Conservation (phyloP, 1,140 invertebrate genomes). For the Drosophila repletoides region DNA sequence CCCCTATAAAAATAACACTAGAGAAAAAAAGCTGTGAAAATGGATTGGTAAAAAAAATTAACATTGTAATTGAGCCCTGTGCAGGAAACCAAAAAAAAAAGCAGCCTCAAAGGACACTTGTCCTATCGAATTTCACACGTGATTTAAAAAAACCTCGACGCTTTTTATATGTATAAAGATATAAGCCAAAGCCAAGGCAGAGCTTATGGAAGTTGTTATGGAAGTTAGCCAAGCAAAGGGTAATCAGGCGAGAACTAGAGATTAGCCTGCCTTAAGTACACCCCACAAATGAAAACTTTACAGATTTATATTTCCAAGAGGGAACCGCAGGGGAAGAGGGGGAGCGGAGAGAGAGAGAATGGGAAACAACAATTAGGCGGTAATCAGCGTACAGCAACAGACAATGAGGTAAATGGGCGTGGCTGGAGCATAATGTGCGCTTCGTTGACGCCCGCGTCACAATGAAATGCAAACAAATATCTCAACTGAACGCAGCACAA, state of each 20-base stretch:
- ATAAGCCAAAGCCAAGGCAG: slow-evolving; percentile 3
- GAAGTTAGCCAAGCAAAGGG: slow-evolving; percentile 54
- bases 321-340: not conserved
- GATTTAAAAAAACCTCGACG: slow-evolving; percentile 56
- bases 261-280: slow-evolving; percentile 38
- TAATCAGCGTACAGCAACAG: slow-evolving; percentile 27
- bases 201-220: slow-evolving; percentile 50
- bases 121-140: slow-evolving; percentile 71
- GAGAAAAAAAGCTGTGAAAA: slow-evolving; percentile 20
- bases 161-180: slow-evolving; percentile 6
- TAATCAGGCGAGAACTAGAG: slow-evolving; percentile 69
- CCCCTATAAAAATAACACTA: slow-evolving; percentile 12
- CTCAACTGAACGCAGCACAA: not conserved
- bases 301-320: slow-evolving; percentile 43
- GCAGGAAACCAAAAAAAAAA: slow-evolving; percentile 81
- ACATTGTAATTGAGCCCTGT: slow-evolving; percentile 78
- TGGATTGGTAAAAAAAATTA: slow-evolving; percentile 48
- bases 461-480: slow-evolving; percentile 53
- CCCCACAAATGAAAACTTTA: slow-evolving; percentile 48
- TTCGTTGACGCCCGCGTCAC: slow-evolving; percentile 40
- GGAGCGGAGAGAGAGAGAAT: not conserved
- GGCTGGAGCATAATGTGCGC: slow-evolving; percentile 54
- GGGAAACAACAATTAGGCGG: slow-evolving; percentile 59
- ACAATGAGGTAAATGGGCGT: slow-evolving; percentile 20
- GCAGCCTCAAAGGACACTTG: slow-evolving; percentile 61